Evolutionary conservation across 2,888 invertebrate species (phyloP), one percentile per base, ranked within the genome.

Genomic region (Ernsta delagoae): DNA sequence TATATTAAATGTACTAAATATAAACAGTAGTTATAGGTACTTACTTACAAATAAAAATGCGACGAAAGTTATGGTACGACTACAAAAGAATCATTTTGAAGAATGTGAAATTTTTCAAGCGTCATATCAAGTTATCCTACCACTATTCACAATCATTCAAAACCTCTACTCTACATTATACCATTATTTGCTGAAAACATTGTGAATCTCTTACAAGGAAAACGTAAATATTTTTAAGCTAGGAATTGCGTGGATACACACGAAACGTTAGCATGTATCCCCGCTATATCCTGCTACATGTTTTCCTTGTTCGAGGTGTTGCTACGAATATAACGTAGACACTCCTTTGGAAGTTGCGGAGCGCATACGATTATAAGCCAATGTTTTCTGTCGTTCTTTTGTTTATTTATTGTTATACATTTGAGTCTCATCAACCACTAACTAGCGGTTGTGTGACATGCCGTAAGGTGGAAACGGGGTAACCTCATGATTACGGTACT

Each of bases 261-360:
- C 75, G 74, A 76, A 81, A 64, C 34, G 63, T 78, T 66, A 70
- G 74, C 71, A 77, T 85, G 91, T 92, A 91, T 83, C 90, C 91
- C 79, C 87, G 90, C 89, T 77, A 79, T 81, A 83, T 86, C 81
- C 81, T 73, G 48, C 77, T 75, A 12, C 63, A 87, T 84, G 90
- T 91, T 92, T 90, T 85, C 84, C 84, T 84, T 82, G 83, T 93
- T 72, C 73, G 84, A 89, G 87, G 82, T 78, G 72, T 67, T 72
- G 75, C 75, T 74, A 75, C 75, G 65, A 74, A 79, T 85, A 84
- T 36, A 87, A 86, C 85, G 79, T 83, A 87, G 83, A 77, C 87
- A 86, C 81, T 86, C 88, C 86, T 81, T 85, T 85, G 92, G 92
- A 92, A 93, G 92, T 93, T 93, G 92, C 90, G 87, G 89, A 84